These are phyloP conservation scores for Reinhardtius hippoglossoides DNA, from an alignment of 2,113 vertebrate genomes.

Conservation along the genomic window DNA sequence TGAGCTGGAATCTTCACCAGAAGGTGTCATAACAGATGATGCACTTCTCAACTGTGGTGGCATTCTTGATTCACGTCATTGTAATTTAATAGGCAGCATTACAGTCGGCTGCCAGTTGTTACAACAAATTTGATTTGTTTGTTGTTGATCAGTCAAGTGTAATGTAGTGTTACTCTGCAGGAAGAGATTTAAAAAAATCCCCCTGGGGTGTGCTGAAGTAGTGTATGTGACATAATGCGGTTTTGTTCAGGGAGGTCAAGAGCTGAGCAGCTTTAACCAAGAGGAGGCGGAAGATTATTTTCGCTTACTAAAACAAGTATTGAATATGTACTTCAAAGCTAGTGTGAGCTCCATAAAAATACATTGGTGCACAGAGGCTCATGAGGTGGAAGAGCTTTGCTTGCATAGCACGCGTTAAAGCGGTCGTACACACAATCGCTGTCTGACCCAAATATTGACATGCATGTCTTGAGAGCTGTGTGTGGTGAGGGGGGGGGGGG, in stretches of 20 bases:
- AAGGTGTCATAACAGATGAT: slow-evolving; percentile 33
- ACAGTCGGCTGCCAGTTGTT: neutral
- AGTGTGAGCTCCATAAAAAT: neutral
- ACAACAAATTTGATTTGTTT: neutral
- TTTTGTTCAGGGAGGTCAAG: slow-evolving; percentile 12
- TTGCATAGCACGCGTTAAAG: no score
- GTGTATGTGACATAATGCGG: slow-evolving; percentile 2
- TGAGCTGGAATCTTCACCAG: slow-evolving; percentile 26
- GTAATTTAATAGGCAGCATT: neutral
- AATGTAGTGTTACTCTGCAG: neutral
- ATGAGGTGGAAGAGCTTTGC: neutral
- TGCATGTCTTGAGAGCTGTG: slow-evolving; percentile 8
- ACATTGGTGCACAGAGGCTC: neutral
- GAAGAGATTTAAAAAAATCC: neutral
- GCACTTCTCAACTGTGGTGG: slow-evolving; percentile 12
- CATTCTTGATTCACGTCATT: slow-evolving; percentile 3
- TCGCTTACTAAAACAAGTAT: neutral
- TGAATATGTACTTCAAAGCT: neutral
- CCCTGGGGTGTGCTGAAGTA: slow-evolving; percentile 18
- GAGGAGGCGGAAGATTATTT: slow-evolving; percentile 19
- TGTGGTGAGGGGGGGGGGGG: neutral
- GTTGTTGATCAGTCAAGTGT: slow-evolving; percentile 2
- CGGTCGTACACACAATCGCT: no score
- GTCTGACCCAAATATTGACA: slow-evolving; percentile 20
- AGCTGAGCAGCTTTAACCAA: slow-evolving; percentile 9